Evolutionary conservation across 2,113 vertebrate genomes (phyloP), one percentile per base, ranked within the genome.

Genomic region (Scomber japonicus): DNA sequence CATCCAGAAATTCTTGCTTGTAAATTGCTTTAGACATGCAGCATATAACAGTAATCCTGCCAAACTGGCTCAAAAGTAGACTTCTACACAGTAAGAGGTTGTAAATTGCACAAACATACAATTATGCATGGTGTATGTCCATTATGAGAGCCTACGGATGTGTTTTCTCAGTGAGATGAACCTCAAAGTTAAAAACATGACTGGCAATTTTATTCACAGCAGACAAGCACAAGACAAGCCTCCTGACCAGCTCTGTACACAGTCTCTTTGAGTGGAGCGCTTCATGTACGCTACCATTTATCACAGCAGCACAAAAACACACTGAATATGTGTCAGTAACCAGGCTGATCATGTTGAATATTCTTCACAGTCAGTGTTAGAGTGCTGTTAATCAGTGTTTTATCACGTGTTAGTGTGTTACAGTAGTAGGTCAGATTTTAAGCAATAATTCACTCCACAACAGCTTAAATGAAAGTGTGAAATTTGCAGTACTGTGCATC

Each of bases 221-320:
- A 40, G 8, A 40, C 35, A 40, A 40, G 35, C 35, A 24, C 9
- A 3, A 53, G 71, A 74, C 49, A 2, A 16, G 14, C 46, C 64
- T 69, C 48, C 40, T 61, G 64, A 77, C 30, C 16, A 3, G 19
- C 30, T 27, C 40, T 27, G n/a, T 30, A 77, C 46, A 69, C 55
- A 75, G 24, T 27, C 31, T n/a, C 64, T 69, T 69, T 61, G 31
- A 51, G 3, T 4, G n/a, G 21, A 30, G 57, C 48, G 16, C 19
- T 9, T 27, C 13, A 46, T 11, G 14, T 5, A 27, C 7, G 8
- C 14, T 68, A 3, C n/a, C 24, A 3, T 21, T 72, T 19, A 12
- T 11, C 16, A 21, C n/a, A 15, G 12, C 16, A 51, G 24, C 30
- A 24, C 21, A 35, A 17, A 19, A n/a, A 46, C 27, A 46, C 24